Evolutionary conservation across 2,113 vertebrate species (phyloP).

Genomic region (Ploceus nigricollis): DNA sequence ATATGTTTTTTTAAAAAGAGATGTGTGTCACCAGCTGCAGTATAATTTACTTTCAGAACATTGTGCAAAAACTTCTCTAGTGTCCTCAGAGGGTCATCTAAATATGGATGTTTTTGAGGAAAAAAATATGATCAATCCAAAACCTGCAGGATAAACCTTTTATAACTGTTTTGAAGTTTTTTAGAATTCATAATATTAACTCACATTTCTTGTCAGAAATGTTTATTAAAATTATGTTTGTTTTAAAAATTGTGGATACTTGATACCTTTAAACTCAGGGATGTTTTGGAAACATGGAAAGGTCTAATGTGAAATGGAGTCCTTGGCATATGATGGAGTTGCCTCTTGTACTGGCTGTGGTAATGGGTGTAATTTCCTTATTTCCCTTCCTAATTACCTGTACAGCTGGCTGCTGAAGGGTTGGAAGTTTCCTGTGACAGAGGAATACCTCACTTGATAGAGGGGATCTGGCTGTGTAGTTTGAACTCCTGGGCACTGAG

Average conservation of each 20-base stretch:
- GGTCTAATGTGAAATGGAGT: background rate
- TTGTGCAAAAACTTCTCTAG: background rate
- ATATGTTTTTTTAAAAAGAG: background rate
- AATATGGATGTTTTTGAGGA: background rate
- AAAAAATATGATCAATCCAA: background rate
- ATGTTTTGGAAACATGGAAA: background rate
- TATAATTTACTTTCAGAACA: background rate
- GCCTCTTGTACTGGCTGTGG: accelerated
- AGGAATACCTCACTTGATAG: background rate
- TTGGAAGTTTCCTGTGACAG: background rate
- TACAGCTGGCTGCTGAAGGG: background rate
- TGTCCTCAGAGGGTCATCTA: background rate
- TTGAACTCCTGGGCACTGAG: background rate
- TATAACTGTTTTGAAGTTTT: background rate
- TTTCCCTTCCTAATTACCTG: background rate
- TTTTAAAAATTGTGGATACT: background rate
- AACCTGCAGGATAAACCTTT: background rate
- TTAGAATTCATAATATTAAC: background rate
- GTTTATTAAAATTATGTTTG: background rate
- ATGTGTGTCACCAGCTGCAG: background rate
- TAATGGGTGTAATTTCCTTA: background rate
- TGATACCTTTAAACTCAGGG: background rate
- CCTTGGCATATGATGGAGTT: background rate
- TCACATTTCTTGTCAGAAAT: background rate
- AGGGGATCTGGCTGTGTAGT: background rate